These are phyloP conservation scores for Pectinophora gossypiella DNA, from an alignment of 1,140 invertebrate genomes.

Conservation along the genomic window DNA sequence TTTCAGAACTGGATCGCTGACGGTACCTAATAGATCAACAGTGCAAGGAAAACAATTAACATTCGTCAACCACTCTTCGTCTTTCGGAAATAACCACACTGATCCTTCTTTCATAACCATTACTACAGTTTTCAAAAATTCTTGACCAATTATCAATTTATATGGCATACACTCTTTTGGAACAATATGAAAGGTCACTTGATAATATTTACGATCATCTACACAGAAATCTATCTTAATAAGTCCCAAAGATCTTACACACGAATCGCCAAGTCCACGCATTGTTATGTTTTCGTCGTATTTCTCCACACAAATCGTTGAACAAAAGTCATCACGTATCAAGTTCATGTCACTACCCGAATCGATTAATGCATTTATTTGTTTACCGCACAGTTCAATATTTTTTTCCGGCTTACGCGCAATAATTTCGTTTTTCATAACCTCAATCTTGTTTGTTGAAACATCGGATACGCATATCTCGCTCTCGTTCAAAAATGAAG, in stretches of 20 bases:
- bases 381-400: too few relatives aligned
- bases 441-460: too few relatives aligned
- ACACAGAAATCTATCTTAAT: not conserved
- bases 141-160: not conserved
- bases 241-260: not conserved
- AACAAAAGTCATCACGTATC: slow-evolving; percentile 2
- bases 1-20: not conserved
- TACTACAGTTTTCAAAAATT: not conserved
- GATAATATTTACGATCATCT: not conserved
- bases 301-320: not conserved
- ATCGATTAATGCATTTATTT: slow-evolving; percentile 8
- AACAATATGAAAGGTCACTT: not conserved
- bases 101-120: not conserved
- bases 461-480: too few relatives aligned
- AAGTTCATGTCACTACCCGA: slow-evolving; percentile 12
- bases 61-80: not conserved
- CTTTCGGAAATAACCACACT: not conserved
- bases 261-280: not conserved
- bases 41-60: not conserved
- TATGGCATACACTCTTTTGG: not conserved
- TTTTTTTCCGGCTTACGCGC: not conserved
- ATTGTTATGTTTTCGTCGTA: not conserved
- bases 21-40: not conserved
- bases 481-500: too few relatives aligned
- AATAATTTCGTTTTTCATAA: too few relatives aligned